These are phyloP conservation scores for Aleiodes leptofemur DNA, from an alignment of 2,888 invertebrate species.

Conservation along the genomic window DNA sequence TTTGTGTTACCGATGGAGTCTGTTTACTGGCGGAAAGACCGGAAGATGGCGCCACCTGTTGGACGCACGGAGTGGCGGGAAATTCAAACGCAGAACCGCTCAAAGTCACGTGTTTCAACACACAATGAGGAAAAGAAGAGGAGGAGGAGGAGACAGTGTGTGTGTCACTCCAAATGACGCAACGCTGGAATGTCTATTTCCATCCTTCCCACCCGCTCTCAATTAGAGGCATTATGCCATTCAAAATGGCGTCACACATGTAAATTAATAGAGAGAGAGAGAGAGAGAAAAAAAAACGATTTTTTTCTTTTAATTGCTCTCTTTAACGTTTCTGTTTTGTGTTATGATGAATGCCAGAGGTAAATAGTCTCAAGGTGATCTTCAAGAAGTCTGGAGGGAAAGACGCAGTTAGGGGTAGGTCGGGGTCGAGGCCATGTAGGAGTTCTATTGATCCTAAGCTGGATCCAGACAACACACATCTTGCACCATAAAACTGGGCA, in stretches of 20 bases:
- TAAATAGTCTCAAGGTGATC: constrained; percentile 34
- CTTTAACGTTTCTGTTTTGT: neutral
- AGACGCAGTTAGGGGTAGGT: constrained; percentile 68
- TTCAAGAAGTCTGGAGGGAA: constrained; percentile 55
- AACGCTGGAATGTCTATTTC: neutral
- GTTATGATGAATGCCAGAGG: neutral
- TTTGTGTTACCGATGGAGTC: neutral
- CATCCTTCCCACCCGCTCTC: neutral
- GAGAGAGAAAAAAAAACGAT: too few relatives aligned
- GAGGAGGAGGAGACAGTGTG: neutral
- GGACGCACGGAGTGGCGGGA: neutral
- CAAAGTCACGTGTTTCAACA: constrained; percentile 7
- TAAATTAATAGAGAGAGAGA: neutral
- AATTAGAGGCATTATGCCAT: constrained; percentile 14
- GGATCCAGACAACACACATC: constrained; percentile 19
- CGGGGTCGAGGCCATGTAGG: constrained; percentile 58
- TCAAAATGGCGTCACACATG: neutral
- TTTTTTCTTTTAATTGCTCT: constrained; percentile 10
- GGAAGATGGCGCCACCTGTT: neutral
- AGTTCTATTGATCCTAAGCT: constrained; percentile 43
- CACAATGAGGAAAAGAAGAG: neutral
- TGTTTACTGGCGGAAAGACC: neutral
- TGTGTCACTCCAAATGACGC: constrained; percentile 23
- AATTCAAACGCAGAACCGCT: neutral
- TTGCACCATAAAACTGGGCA: constrained; percentile 8